Conservation (phyloP, 2,888 invertebrate genomes). For the Torymus tubicola region DNA sequence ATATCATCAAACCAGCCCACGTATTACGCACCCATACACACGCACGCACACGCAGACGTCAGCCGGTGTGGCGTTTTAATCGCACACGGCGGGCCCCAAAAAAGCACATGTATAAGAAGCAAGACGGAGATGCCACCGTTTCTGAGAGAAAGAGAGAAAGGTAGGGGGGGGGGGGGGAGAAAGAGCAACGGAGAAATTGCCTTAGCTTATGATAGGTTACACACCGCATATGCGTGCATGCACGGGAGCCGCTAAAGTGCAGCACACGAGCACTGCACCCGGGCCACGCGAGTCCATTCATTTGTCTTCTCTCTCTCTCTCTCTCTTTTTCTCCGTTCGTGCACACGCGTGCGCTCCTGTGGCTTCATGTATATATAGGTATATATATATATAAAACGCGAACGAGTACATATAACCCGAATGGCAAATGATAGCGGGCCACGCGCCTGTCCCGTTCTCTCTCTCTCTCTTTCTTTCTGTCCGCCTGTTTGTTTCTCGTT, state of each 20-base stretch:
- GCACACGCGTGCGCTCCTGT: too few relatives aligned
- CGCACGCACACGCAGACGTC: too few relatives aligned
- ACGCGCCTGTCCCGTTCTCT: neutral
- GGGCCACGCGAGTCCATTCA: conserved; percentile 24
- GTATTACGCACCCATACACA: too few relatives aligned
- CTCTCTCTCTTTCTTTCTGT: neutral
- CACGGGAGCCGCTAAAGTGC: conserved; percentile 28
- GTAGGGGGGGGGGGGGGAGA: too few relatives aligned
- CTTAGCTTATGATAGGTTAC: conserved; percentile 32
- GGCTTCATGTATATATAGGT: neutral
- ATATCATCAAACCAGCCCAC: too few relatives aligned
- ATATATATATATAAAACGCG: too few relatives aligned
- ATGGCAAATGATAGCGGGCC: conserved; percentile 41
- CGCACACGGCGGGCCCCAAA: neutral
- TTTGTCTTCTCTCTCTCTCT: conserved; percentile 38
- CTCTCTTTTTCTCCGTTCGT: neutral
- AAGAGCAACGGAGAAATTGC: conserved; percentile 9
- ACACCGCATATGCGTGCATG: neutral
- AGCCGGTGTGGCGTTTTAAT: conserved; percentile 24
- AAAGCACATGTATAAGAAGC: too few relatives aligned
- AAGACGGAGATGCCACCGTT: too few relatives aligned
- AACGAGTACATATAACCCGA: conserved; percentile 17
- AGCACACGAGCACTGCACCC: neutral
- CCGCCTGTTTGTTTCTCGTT: too few relatives aligned
- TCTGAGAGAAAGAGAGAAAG: too few relatives aligned